Percentiles rank a stretch among this genome's conserved stretches.
phyloP scores from a whole-genome alignment of 2,113 vertebrate species.

The Lasiurus cinereus region DNA sequence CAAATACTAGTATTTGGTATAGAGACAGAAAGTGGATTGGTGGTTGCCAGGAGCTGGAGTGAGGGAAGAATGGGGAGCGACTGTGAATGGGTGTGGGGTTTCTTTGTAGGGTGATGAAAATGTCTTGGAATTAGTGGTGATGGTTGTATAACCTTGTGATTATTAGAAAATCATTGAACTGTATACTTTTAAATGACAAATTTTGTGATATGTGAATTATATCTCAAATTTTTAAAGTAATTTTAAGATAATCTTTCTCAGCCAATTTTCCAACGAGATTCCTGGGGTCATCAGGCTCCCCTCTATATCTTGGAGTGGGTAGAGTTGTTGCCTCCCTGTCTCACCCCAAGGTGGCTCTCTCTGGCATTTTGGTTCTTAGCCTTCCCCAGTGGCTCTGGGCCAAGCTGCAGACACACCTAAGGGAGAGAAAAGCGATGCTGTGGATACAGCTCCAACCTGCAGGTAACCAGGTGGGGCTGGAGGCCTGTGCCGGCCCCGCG shows the following conservation, averaged over 20 bases:
- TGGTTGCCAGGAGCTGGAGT: background rate
- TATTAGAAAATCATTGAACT: background rate
- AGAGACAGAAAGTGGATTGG: background rate
- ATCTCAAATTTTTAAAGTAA: background rate
- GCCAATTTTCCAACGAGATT: background rate
- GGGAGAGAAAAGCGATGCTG: background rate
- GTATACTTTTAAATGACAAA: background rate
- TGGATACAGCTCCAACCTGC: background rate
- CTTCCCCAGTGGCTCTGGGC: background rate
- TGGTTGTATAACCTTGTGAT: background rate
- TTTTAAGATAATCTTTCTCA: background rate
- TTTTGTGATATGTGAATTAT: background rate
- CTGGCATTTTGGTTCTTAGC: background rate
- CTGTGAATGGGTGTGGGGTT: background rate
- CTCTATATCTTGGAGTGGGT: background rate
- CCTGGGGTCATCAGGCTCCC: no score
- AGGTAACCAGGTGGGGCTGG: constrained; percentile 15
- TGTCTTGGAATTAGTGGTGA: background rate
- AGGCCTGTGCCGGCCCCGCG: background rate
- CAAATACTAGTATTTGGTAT: background rate
- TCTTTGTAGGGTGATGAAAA: background rate
- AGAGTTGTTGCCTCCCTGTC: no score
- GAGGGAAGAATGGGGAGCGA: background rate
- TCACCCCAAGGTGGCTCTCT: background rate
- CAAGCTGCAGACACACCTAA: background rate